Evolutionary conservation across 2,888 invertebrate genomes (phyloP).

Genomic region (Cactoblastis cactorum): DNA sequence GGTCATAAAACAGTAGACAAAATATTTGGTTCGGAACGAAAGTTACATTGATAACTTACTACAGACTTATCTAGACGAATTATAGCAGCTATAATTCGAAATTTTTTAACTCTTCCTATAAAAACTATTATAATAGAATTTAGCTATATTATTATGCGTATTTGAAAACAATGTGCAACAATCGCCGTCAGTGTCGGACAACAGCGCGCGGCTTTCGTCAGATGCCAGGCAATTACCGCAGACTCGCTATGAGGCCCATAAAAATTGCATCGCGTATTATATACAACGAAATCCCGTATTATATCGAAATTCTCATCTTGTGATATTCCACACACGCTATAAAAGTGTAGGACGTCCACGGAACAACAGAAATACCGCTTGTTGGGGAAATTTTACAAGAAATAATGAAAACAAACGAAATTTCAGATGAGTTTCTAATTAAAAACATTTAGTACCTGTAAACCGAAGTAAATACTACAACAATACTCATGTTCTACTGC

Average conservation of each 20-base stretch:
- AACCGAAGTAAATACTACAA: too few relatives aligned
- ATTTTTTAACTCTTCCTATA: too few relatives aligned
- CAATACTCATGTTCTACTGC: too few relatives aligned
- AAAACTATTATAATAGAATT: too few relatives aligned
- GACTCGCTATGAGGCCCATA: slow-evolving; percentile 12
- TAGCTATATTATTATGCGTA: too few relatives aligned
- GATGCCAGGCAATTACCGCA: slow-evolving; percentile 8
- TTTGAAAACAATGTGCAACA: neutral
- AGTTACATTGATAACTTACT: too few relatives aligned
- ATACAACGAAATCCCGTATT: slow-evolving; percentile 12
- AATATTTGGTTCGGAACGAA: too few relatives aligned
- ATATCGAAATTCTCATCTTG: slow-evolving; percentile 13
- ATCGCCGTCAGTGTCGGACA: neutral
- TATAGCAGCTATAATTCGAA: too few relatives aligned
- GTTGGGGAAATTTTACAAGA: neutral
- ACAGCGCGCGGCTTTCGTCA: slow-evolving; percentile 8
- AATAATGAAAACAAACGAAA: neutral
- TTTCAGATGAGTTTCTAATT: too few relatives aligned
- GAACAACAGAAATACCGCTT: neutral
- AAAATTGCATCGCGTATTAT: slow-evolving; percentile 13
- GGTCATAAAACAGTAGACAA: too few relatives aligned
- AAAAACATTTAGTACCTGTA: too few relatives aligned
- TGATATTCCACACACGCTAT: slow-evolving; percentile 12
- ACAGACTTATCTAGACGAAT: too few relatives aligned
- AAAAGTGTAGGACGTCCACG: slow-evolving; percentile 9